phyloP scores from a whole-genome alignment of 1,140 invertebrate genomes.

The Phymastichus coffea region DNA sequence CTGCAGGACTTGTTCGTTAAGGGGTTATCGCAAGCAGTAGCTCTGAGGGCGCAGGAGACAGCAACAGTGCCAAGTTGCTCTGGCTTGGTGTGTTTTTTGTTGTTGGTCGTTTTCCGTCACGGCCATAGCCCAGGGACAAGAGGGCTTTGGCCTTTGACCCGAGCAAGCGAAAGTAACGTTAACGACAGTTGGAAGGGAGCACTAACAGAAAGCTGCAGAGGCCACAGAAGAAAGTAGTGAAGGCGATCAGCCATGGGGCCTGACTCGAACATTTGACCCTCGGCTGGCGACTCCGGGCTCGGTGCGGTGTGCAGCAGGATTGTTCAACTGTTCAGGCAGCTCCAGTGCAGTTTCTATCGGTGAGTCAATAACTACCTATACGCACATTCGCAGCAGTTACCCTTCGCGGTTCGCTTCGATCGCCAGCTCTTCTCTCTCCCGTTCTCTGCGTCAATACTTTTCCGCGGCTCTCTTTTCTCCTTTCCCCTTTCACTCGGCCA shows the following conservation, averaged over 20 bases:
- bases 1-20: no score
- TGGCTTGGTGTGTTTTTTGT: no score
- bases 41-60: no score
- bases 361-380: conserved; percentile 33
- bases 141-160: no score
- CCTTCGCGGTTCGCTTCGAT: background rate
- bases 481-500: background rate
- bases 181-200: background rate
- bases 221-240: background rate
- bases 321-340: conserved; percentile 37
- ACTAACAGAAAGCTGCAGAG: conserved; percentile 1
- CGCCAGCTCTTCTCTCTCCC: background rate
- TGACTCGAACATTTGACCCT: conserved; percentile 51
- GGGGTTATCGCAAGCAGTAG: no score
- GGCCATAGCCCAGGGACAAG: no score
- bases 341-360: conserved; percentile 44
- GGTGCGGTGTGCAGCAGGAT: conserved; percentile 37
- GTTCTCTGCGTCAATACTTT: conserved; percentile 11
- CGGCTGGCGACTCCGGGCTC: conserved; percentile 47
- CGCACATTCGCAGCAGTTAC: background rate
- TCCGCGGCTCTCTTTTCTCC: background rate
- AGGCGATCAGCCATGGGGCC: conserved; percentile 38
- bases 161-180: no score
- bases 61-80: no score
- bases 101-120: no score